Base-by-base conservation (phyloP, 2,113 vertebrate species). In the Periophthalmodon schlosseri region DNA sequence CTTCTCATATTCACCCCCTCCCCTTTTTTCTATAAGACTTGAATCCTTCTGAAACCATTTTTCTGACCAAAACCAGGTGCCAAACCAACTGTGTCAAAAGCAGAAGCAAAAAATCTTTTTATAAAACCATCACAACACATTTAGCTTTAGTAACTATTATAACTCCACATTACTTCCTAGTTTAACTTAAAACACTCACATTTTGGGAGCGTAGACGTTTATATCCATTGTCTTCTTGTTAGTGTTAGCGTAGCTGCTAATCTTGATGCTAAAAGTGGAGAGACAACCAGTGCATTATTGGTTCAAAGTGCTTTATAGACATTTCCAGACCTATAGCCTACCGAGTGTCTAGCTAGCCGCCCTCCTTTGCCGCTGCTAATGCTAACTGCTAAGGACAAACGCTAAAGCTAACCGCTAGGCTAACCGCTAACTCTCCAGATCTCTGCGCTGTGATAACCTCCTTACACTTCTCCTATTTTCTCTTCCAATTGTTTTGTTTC, bases 251-350 rank as follows among this genome's bases (percentile, higher is more conserved):
- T 52, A 61, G 76, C 54, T 74, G 83, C 80, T 86, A 73, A 72
- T 78, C 34, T 74, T 23, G 23, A 44, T 28, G 64, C 72, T 73
- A 71, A 69, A 76, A 36, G 70, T 46, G 69, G 70, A 73, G 28
- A 49, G 10, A 64, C 15, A 34, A 86, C 77, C 74, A 77, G 88
- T 89, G 88, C 89, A 79, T 93, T 90, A 91, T 74, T 73, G 88
- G 77, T 89, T 89, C 80, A 82, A 91, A 92, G 91, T 91, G 91
- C 89, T 93, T 93, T 92, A 90, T 79, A 72, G 75, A 79, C 77
- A 16, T 80, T 73, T 73, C 80, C 61, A 74, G 7, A 60, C 56
- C 52, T 36, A 16, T 23, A 23, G 39, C 39, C 39, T 44, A 52
- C 50, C 50, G 16, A 47, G 61, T 11, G 61, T 33, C 61, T 33